Evolutionary conservation across 2,797 vertebrate genomes (phyloP).

Genomic region (Enteromius paludinosus): DNA sequence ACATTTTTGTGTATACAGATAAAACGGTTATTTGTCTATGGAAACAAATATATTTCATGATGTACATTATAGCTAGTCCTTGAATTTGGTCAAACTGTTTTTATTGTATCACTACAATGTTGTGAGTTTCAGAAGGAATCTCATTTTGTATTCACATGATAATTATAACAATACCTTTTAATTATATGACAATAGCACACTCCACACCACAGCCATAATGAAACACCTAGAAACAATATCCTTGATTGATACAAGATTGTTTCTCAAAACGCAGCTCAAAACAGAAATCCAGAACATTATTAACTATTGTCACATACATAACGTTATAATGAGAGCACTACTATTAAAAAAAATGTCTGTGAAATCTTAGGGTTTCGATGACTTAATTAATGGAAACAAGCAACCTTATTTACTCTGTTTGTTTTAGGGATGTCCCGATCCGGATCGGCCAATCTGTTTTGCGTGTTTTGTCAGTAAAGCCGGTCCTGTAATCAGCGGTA

Average conservation of each 20-base stretch:
- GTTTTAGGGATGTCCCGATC: too few relatives aligned
- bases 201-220: background rate
- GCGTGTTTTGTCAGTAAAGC: too few relatives aligned
- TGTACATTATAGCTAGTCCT: background rate
- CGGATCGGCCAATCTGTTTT: too few relatives aligned
- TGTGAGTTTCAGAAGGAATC: background rate
- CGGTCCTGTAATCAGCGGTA: too few relatives aligned
- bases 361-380: too few relatives aligned
- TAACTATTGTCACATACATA: too few relatives aligned
- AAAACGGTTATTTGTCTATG: background rate
- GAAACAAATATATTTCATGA: background rate
- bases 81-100: background rate
- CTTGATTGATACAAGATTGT: background rate
- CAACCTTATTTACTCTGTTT: too few relatives aligned
- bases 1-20: background rate
- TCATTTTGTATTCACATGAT: background rate
- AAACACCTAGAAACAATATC: background rate
- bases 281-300: too few relatives aligned
- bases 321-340: too few relatives aligned
- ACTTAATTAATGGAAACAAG: too few relatives aligned
- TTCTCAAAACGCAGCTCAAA: too few relatives aligned
- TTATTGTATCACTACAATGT: background rate
- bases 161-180: background rate
- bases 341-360: too few relatives aligned
- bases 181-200: background rate